These are phyloP conservation scores for Toxostoma redivivum DNA, from an alignment of 2,113 vertebrate species.

Conservation along the genomic window DNA sequence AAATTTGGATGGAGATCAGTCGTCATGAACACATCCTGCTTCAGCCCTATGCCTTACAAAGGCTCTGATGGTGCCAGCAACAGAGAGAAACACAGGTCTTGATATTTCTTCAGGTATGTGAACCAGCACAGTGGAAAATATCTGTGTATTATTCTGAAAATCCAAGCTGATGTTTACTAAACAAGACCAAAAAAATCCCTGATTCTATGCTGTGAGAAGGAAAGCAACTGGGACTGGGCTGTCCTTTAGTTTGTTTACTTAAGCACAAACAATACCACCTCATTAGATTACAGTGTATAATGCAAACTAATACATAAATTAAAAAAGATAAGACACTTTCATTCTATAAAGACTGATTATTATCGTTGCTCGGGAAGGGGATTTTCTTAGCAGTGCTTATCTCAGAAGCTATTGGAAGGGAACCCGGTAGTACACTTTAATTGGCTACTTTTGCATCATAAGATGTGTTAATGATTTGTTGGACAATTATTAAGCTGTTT, in stretches of 20 bases:
- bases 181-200: not conserved
- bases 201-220: not conserved
- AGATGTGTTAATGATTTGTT: conserved; percentile 31
- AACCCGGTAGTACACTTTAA: not conserved
- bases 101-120: not conserved
- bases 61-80: not conserved
- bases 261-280: not conserved
- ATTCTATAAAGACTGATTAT: not conserved
- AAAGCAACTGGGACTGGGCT: not conserved
- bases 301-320: not conserved
- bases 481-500: conserved; percentile 23
- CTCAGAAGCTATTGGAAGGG: not conserved
- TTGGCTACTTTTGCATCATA: conserved; percentile 25
- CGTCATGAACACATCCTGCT: not conserved
- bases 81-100: not conserved
- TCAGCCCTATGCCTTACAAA: not conserved
- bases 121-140: not conserved
- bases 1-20: not conserved
- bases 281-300: not conserved
- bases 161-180: not conserved
- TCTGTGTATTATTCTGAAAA: not conserved
- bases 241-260: not conserved
- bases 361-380: not conserved
- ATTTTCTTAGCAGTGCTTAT: not conserved
- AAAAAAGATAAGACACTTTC: not conserved